Conservation (phyloP, 2,888 invertebrate species). For the Drosophila anomalata region DNA sequence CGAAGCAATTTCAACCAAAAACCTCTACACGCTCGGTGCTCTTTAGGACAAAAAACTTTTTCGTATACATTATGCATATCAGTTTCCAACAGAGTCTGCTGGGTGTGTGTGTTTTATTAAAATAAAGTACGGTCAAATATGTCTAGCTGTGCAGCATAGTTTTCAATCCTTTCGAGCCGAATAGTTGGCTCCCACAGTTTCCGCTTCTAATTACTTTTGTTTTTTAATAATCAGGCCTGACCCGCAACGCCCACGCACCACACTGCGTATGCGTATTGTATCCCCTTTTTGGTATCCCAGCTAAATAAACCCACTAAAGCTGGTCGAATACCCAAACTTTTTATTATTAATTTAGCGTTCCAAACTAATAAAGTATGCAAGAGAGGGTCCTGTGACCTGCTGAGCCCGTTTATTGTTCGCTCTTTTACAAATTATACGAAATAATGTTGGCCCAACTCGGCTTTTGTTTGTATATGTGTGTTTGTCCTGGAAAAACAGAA, state of each 20-base stretch:
- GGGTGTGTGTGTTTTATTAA: conserved; percentile 36
- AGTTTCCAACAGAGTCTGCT: conserved; percentile 27
- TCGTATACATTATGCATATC: conserved; percentile 58
- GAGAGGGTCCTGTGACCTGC: conserved; percentile 18
- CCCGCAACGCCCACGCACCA: conserved; percentile 56
- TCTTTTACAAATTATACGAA: conserved; percentile 50
- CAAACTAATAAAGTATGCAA: conserved; percentile 70
- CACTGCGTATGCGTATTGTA: conserved; percentile 63
- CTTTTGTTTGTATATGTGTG: conserved; percentile 36
- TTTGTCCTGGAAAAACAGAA: conserved; percentile 28
- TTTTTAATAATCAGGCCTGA: conserved; percentile 74
- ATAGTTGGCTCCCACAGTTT: conserved; percentile 59
- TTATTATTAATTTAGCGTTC: conserved; percentile 74
- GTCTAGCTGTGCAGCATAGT: conserved; percentile 62
- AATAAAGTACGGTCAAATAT: conserved; percentile 35
- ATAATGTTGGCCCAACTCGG: conserved; percentile 67
- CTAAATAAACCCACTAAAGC: conserved; percentile 60
- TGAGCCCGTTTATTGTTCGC: conserved; percentile 51
- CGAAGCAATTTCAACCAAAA: conserved; percentile 40
- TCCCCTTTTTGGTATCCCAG: conserved; percentile 32
- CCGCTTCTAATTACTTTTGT: conserved; percentile 72
- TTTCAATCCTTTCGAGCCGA: conserved; percentile 46
- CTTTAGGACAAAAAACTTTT: conserved; percentile 48
- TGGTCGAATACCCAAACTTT: conserved; percentile 53
- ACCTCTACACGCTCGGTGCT: not conserved